phyloP scores from a whole-genome alignment of 2,797 vertebrate species.

The Steatocranus sp. region DNA sequence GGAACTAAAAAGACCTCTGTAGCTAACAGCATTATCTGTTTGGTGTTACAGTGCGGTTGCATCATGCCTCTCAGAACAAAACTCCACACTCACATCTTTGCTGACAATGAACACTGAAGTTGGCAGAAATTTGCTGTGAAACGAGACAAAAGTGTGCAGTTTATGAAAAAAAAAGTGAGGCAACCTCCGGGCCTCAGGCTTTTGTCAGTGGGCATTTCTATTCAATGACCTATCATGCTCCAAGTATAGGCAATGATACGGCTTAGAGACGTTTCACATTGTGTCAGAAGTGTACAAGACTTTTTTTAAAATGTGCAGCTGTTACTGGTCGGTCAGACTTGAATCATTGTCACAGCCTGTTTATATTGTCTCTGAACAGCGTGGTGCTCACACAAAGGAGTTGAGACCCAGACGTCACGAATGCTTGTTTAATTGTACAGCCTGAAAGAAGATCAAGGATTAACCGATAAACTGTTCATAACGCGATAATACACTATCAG shows the following conservation, averaged over 20 bases:
- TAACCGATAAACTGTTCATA: slow-evolving; percentile 10
- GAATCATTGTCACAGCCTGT: slow-evolving; percentile 35
- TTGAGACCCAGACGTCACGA: not conserved
- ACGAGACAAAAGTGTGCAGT: slow-evolving; percentile 78
- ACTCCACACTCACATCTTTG: slow-evolving; percentile 78
- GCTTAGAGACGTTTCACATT: slow-evolving; percentile 56
- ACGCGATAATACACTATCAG: slow-evolving; percentile 6
- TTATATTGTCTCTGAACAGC: slow-evolving; percentile 19
- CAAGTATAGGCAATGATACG: slow-evolving; percentile 45
- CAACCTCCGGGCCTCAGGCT: slow-evolving; percentile 74
- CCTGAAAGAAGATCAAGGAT: slow-evolving; percentile 27
- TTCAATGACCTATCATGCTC: slow-evolving; percentile 64
- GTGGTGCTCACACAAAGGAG: slow-evolving; percentile 18
- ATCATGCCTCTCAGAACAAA: slow-evolving; percentile 81
- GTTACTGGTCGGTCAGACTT: slow-evolving; percentile 5
- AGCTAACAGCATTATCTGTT: slow-evolving; percentile 81
- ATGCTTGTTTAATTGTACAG: slow-evolving; percentile 17
- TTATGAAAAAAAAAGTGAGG: slow-evolving; percentile 72
- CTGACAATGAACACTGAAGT: slow-evolving; percentile 83
- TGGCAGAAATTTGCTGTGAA: slow-evolving; percentile 80
- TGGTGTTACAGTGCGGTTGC: slow-evolving; percentile 81
- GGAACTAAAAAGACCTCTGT: slow-evolving; percentile 78
- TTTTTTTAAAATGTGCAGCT: slow-evolving; percentile 18
- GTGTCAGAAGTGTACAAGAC: slow-evolving; percentile 30
- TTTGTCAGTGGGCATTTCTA: slow-evolving; percentile 73